Evolutionary conservation across 2,797 vertebrate species (phyloP), one percentile per base, ranked within the genome.

Genomic region (Anas georgica): DNA sequence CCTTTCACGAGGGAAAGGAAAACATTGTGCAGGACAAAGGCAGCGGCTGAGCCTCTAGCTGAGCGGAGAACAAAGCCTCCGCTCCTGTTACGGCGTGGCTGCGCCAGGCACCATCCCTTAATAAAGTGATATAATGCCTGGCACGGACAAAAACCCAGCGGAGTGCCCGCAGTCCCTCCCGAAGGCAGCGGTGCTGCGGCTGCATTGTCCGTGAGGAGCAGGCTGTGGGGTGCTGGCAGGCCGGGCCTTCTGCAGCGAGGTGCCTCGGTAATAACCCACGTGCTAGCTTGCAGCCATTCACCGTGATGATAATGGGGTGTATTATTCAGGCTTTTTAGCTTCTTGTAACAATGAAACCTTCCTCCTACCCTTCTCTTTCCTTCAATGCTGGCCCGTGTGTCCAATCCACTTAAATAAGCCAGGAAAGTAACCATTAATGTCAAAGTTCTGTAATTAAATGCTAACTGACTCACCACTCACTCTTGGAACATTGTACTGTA

Each of bases 361-460:
- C 88, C 67, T 82, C 73, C 85, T 67, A 26, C 66, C 5, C 25
- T n/a, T 73, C 83, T 91, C 52, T 5, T 91, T 85, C n/a, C 66
- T 60, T 50, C 58, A 6, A 26, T 86, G 92, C 96, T 93, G 92
- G 86, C 93, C 94, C 68, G 11, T 59, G 86, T 93, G 93, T 93
- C 94, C 85, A 67, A 90, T 75, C 86, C 59, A 64, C 88, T 96
- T 93, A 92, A 91, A 83, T 74, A 96, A 97, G 85, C 83, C 91
- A 88, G 90, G 92, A 94, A 85, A 93, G 82, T 62, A 96, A 62
- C 83, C 60, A 50, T 78, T 96, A 93, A 91, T 72, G 95, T 93
- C 95, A 82, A 93, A 89, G 43, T 95, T 78, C 74, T 46, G 3
- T 96, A 96, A 97, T 97, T 92, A 97, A 96, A 95, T 73, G 70